Conservation (phyloP, 2,797 vertebrate genomes). For the Sebastiscus tertius region DNA sequence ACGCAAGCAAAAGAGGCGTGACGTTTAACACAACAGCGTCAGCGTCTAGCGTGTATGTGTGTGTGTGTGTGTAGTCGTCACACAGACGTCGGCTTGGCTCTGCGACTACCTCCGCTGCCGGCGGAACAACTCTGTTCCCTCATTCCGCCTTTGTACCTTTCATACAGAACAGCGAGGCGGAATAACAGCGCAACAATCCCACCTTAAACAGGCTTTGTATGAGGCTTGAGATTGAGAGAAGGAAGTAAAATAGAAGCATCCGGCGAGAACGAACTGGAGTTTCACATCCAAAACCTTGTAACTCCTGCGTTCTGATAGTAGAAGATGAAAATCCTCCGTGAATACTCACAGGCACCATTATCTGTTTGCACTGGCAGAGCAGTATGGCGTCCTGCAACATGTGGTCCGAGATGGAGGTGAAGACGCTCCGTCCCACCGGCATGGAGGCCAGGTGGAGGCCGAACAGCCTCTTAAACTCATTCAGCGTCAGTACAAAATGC, state of each 20-base stretch:
- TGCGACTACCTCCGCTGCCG: too few relatives aligned
- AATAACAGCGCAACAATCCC: too few relatives aligned
- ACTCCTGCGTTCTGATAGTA: background rate
- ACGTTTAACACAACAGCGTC: too few relatives aligned
- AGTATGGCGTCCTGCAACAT: constrained; percentile 94
- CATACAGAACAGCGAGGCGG: too few relatives aligned
- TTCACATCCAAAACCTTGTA: background rate
- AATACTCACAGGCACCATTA: constrained; percentile 98
- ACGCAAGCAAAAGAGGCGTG: too few relatives aligned
- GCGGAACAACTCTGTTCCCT: too few relatives aligned
- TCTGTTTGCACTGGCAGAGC: constrained; percentile 93
- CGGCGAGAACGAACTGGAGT: background rate
- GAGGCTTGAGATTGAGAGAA: background rate
- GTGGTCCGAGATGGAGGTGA: constrained; percentile 93
- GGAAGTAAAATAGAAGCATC: background rate
- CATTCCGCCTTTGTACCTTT: too few relatives aligned
- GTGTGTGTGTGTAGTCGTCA: too few relatives aligned
- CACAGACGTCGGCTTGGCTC: too few relatives aligned
- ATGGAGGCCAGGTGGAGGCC: constrained; percentile 95
- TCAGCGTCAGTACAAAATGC: constrained; percentile 95
- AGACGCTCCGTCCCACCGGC: constrained; percentile 87
- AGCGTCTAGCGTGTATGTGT: too few relatives aligned
- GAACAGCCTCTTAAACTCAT: constrained; percentile 96
- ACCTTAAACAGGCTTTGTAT: too few relatives aligned
- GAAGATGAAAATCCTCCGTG: background rate